Percentiles rank a stretch among this genome's conserved stretches.
These are phyloP conservation scores for Condylura cristata DNA, from an alignment of 2,113 vertebrate species.

Conservation along the genomic window DNA sequence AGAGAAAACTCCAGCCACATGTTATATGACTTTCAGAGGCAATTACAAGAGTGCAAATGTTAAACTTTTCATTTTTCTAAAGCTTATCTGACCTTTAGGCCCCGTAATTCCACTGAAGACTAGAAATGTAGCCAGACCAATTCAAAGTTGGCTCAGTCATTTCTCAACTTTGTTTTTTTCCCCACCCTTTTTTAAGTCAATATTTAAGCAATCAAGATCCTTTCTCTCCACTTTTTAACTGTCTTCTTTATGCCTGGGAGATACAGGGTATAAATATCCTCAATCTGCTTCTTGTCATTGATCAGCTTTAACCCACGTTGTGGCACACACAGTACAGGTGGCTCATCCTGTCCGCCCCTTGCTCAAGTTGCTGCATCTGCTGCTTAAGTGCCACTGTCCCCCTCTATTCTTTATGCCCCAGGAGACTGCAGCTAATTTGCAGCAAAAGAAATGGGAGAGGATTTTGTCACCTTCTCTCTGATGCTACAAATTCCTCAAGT, in stretches of 20 bases:
- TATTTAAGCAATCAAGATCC: not conserved
- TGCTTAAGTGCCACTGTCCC: not conserved
- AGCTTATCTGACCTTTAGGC: not conserved
- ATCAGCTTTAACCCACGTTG: not conserved
- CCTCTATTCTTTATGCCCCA: not conserved
- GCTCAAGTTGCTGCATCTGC: not conserved
- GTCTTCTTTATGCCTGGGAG: not conserved
- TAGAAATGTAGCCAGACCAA: constrained; percentile 12
- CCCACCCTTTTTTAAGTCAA: not conserved
- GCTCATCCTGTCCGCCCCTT: not conserved
- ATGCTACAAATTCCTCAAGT: not conserved
- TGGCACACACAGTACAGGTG: not conserved
- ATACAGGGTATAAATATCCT: not conserved
- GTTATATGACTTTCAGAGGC: not conserved
- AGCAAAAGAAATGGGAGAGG: too few species aligned
- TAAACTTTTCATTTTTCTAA: constrained; percentile 13
- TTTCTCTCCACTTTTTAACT: not conserved
- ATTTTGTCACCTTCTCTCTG: not conserved
- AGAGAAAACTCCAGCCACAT: not conserved
- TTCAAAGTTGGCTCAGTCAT: not conserved
- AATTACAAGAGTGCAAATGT: not conserved
- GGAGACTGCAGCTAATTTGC: not conserved
- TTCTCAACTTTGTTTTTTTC: not conserved
- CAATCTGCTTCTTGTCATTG: not conserved
- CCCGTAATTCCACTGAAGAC: not conserved